Evolutionary conservation across 2,113 vertebrate genomes (phyloP).

Genomic region (Acanthisitta chloris): DNA sequence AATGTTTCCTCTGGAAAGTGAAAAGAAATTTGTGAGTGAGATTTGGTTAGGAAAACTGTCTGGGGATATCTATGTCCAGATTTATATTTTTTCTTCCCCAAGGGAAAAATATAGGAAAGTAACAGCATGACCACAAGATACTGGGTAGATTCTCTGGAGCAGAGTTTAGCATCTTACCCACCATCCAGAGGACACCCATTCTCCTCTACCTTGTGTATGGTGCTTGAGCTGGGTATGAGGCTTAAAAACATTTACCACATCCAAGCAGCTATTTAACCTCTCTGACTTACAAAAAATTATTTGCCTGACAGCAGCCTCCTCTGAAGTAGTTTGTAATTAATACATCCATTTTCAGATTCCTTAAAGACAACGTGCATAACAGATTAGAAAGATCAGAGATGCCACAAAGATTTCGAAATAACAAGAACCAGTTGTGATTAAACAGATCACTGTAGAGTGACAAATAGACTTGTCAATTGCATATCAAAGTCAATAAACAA

Average conservation of each 20-base stretch:
- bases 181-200: neutral
- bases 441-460: neutral
- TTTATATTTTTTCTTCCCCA: neutral
- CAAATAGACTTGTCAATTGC: neutral
- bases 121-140: neutral
- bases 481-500: neutral
- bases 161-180: neutral
- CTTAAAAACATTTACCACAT: slow-evolving; percentile 45
- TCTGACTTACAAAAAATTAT: slow-evolving; percentile 32
- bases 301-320: slow-evolving; percentile 27
- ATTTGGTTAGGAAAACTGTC: neutral
- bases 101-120: neutral
- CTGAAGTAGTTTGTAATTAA: slow-evolving; percentile 65
- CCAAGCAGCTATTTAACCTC: slow-evolving; percentile 51
- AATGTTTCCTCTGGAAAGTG: neutral
- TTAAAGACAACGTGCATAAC: slow-evolving; percentile 35
- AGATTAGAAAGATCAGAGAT: slow-evolving; percentile 30
- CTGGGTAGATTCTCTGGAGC: neutral
- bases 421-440: neutral
- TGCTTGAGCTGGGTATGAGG: neutral
- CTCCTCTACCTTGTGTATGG: neutral
- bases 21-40: neutral
- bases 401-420: neutral
- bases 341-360: slow-evolving; percentile 43
- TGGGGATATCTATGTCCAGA: neutral